These are phyloP conservation scores for Encarsia formosa DNA, from an alignment of 2,888 invertebrate genomes.

Conservation along the genomic window DNA sequence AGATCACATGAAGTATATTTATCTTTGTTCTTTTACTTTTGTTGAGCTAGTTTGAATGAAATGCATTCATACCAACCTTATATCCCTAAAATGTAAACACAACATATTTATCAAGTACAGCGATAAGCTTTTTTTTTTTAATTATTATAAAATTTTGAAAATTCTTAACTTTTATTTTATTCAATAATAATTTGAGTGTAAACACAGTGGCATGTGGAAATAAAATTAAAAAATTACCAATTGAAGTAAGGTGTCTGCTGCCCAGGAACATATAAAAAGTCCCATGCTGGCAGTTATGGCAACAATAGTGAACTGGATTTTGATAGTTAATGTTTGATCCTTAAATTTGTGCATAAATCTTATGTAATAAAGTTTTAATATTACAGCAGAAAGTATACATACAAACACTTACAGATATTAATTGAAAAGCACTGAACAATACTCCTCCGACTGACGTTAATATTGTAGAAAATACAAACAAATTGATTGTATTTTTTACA, in stretches of 20 bases:
- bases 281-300: slow-evolving; percentile 34
- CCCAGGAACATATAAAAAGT: slow-evolving; percentile 38
- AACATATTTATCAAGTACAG: not conserved
- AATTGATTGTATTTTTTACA: slow-evolving; percentile 22
- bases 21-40: slow-evolving; percentile 6
- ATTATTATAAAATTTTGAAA: no score
- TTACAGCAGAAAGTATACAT: no score
- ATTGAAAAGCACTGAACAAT: slow-evolving; percentile 28
- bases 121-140: no score
- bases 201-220: no score
- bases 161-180: no score
- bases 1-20: slow-evolving; percentile 10
- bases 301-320: slow-evolving; percentile 30
- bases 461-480: slow-evolving; percentile 20
- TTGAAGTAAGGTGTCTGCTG: slow-evolving; percentile 36
- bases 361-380: not conserved
- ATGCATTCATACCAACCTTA: slow-evolving; percentile 8
- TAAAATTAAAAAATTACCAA: slow-evolving; percentile 30
- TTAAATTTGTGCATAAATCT: slow-evolving; percentile 21
- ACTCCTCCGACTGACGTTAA: slow-evolving; percentile 23
- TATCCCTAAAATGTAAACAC: slow-evolving; percentile 3
- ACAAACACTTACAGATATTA: slow-evolving; percentile 28
- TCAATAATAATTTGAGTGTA: no score
- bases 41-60: slow-evolving; percentile 9
- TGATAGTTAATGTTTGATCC: slow-evolving; percentile 31